Base-by-base conservation (phyloP, 2,113 vertebrate genomes). In the Stictonetta naevosa region DNA sequence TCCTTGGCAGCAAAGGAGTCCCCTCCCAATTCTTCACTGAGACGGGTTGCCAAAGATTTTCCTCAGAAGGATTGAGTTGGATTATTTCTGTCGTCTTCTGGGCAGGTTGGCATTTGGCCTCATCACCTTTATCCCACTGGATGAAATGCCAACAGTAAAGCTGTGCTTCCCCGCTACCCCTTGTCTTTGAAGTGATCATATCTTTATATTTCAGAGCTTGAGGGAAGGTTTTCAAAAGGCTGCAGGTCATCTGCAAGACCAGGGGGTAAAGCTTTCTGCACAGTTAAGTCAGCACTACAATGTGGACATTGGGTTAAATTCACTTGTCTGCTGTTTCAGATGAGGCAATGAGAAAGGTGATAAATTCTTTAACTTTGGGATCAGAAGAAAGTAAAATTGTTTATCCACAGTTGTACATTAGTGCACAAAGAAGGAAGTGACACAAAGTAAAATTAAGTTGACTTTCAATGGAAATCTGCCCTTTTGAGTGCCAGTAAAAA, bases 91-190 rank as follows among this genome's bases (percentile, higher is more conserved):
- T 72, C 50, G 38, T 76, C 12, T 40, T 77, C 66, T 69, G 50
- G 18, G 29, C 20, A 17, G 28, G 28, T 38, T 77, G 48, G 26
- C 17, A 46, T 75, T 72, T 67, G 36, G 16, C 36, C 53, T 92
- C 1, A 1, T 80, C 42, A 17, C 28, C 15, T 15, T 3, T n/a
- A 79, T 76, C 21, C 13, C 0, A 0, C n/a, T 84, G 22, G 29
- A n/a, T 75, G 15, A 83, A 59, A 75, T 56, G 48, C 4, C 33
- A 80, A 33, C 62, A 79, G 34, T 38, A 79, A 85, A 91, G 13
- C 34, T 66, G 5, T 50, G 38, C 18, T 16, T 73, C 34, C 25
- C 28, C 16, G 5, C 14, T 80, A n/a, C 14, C 11, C 5, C 21
- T 73, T 77, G 33, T n/a, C 53, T 77, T 63, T 67, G 36, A 67